Conservation (phyloP, 1,140 invertebrate species). For the Atta cephalotes region DNA sequence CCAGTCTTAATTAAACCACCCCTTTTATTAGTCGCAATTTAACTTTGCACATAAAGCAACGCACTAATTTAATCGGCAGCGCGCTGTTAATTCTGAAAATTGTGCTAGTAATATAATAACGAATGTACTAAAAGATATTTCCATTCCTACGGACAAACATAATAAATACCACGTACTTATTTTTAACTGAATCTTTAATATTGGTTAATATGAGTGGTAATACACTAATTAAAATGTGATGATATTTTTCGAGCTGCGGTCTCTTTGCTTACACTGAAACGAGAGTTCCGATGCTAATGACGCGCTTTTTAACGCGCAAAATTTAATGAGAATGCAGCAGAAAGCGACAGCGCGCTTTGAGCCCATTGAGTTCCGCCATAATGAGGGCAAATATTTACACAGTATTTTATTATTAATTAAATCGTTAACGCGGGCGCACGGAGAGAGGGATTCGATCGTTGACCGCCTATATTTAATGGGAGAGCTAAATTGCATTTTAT, state of each 20-base stretch:
- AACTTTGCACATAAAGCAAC: not conserved
- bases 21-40: slow-evolving; percentile 24
- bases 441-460: slow-evolving; percentile 21
- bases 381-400: slow-evolving; percentile 46
- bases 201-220: not conserved
- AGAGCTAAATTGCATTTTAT: slow-evolving; percentile 28
- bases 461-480: not conserved
- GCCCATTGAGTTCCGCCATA: slow-evolving; percentile 3
- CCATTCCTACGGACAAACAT: not conserved
- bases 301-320: slow-evolving; percentile 36
- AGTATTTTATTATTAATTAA: slow-evolving; percentile 56
- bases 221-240: not conserved
- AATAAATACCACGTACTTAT: not conserved
- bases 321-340: slow-evolving; percentile 41
- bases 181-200: not conserved
- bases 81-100: slow-evolving; percentile 6
- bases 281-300: not conserved
- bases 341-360: slow-evolving; percentile 36
- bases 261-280: not conserved
- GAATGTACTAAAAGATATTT: not conserved
- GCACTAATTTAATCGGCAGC: not conserved
- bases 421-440: slow-evolving; percentile 21
- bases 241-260: slow-evolving; percentile 12
- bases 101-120: not conserved
- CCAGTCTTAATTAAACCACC: slow-evolving; percentile 21